These are phyloP conservation scores for Onychostoma macrolepis DNA, from an alignment of 2,113 vertebrate genomes.

Conservation along the genomic window DNA sequence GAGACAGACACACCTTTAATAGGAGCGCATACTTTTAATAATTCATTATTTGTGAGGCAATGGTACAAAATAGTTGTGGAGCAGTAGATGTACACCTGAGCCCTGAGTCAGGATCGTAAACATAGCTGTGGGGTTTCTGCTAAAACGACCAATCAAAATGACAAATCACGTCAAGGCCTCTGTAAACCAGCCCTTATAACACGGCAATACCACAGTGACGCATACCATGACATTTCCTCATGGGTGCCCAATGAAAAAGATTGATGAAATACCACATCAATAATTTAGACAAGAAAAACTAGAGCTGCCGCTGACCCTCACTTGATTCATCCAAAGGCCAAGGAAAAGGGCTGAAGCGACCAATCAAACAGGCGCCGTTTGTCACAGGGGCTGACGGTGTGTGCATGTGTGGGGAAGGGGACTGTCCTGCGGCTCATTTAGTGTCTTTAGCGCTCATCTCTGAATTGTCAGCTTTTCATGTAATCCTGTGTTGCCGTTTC, in stretches of 20 bases:
- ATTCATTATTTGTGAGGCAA: conserved; percentile 38
- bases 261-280: conserved; percentile 47
- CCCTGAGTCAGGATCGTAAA: conserved; percentile 21
- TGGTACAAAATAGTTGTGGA: conserved; percentile 7
- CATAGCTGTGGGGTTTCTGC: conserved; percentile 27
- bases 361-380: conserved; percentile 22
- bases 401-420: neutral
- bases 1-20: conserved; percentile 20
- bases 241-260: conserved; percentile 48
- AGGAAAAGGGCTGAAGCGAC: conserved; percentile 29
- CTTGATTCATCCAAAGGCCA: conserved; percentile 29
- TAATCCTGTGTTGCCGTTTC: conserved; percentile 74
- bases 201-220: conserved; percentile 45
- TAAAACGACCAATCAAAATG: conserved; percentile 50
- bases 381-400: conserved; percentile 2
- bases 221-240: conserved; percentile 39
- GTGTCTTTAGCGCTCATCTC: conserved; percentile 39
- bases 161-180: conserved; percentile 39
- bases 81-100: conserved; percentile 35
- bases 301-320: conserved; percentile 30
- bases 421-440: conserved; percentile 16
- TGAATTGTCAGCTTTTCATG: conserved; percentile 51
- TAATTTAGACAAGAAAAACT: conserved; percentile 51
- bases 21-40: neutral
- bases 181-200: conserved; percentile 42